A percentile compares a stretch with the other conserved stretches of the same genome.
Evolutionary conservation across 1,140 invertebrate genomes (phyloP).

Genomic region (Aphis gossypii): DNA sequence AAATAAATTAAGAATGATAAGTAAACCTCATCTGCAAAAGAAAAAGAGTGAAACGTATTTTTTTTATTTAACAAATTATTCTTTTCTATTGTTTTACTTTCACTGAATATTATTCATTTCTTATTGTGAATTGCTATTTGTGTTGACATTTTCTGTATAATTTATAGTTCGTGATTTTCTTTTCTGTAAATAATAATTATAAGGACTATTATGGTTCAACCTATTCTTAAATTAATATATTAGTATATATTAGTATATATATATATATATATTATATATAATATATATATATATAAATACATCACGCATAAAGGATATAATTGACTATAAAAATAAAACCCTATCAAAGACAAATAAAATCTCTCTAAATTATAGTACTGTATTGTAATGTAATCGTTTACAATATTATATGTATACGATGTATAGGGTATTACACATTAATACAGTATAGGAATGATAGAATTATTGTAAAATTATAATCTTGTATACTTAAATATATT

Average conservation of each 20-base stretch:
- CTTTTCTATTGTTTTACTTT: constrained; percentile 50
- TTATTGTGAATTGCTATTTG: background rate
- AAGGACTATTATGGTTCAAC: background rate
- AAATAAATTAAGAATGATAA: constrained; percentile 20
- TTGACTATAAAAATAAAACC: background rate
- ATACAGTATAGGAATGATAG: background rate
- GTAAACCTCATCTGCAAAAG: background rate
- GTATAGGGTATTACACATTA: background rate
- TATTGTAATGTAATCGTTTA: background rate
- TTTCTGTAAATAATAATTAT: background rate
- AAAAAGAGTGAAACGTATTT: constrained; percentile 23
- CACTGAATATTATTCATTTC: background rate
- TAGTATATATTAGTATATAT: no score
- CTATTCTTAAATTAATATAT: background rate
- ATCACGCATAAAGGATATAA: no score
- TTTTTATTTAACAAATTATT: constrained; percentile 39
- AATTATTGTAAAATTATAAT: background rate
- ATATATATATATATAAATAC: background rate
- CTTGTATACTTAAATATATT: background rate
- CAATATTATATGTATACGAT: background rate
- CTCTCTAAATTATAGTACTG: background rate
- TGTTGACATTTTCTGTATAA: constrained; percentile 26
- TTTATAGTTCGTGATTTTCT: constrained; percentile 4
- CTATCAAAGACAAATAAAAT: background rate
- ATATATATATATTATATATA: no score